Percentiles rank a stretch among this genome's conserved stretches.
phyloP scores from a whole-genome alignment of 2,888 invertebrate species.

The Autographa gamma region DNA sequence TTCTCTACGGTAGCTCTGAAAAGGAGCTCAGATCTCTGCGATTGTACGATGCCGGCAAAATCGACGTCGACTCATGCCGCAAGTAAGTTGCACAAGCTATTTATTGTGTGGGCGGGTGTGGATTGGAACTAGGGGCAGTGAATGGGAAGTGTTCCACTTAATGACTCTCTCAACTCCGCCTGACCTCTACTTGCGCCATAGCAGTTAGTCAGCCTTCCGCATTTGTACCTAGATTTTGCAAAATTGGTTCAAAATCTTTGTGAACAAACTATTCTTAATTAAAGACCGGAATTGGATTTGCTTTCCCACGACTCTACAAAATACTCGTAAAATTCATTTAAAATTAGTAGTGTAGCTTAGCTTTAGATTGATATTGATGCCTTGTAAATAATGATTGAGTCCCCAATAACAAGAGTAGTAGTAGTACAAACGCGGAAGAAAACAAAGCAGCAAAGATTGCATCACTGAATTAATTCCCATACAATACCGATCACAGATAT shows the following conservation, averaged over 20 bases:
- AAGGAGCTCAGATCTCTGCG: slow-evolving; percentile 91
- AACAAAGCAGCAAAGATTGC: slow-evolving; percentile 54
- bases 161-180: slow-evolving; percentile 2
- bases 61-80: slow-evolving; percentile 91
- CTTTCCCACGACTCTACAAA: neutral
- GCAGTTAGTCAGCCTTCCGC: neutral
- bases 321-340: neutral
- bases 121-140: slow-evolving; percentile 1
- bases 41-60: slow-evolving; percentile 92
- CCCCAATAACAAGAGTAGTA: slow-evolving; percentile 16
- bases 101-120: slow-evolving; percentile 1
- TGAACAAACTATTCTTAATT: neutral
- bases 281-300: neutral
- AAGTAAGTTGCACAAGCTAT: slow-evolving; percentile 75
- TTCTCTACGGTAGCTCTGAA: slow-evolving; percentile 94
- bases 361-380: slow-evolving; percentile 7
- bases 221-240: neutral
- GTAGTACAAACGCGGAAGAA: slow-evolving; percentile 49
- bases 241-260: neutral
- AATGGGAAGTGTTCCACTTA: neutral
- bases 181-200: slow-evolving; percentile 4
- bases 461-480: slow-evolving; percentile 57
- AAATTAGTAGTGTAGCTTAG: neutral
- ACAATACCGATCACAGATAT: slow-evolving; percentile 58
- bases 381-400: slow-evolving; percentile 28